Percentiles rank a stretch among this genome's conserved stretches.
Evolutionary conservation across 2,888 invertebrate species (phyloP).

Genomic region (Aspidiotus destructor): DNA sequence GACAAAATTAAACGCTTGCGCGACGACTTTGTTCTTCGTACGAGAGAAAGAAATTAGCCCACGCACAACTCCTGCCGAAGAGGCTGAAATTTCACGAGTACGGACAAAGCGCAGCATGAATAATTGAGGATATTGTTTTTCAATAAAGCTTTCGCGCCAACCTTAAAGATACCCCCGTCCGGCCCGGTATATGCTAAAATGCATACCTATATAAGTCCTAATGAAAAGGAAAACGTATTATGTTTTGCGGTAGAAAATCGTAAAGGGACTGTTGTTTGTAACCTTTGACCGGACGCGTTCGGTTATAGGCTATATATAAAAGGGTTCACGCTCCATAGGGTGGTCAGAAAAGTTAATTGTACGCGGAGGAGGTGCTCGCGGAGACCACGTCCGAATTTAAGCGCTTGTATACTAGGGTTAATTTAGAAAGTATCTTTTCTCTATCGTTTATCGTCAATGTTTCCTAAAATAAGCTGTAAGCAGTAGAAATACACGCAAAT

Average conservation of each 20-base stretch:
- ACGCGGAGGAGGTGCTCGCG: constrained; percentile 8
- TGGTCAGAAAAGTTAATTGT: constrained; percentile 29
- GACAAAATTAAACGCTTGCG: constrained; percentile 6
- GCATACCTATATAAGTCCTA: constrained; percentile 27
- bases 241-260: constrained; percentile 30
- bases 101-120: constrained; percentile 19
- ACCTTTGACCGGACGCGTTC: constrained; percentile 31
- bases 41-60: not conserved
- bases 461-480: constrained; percentile 13
- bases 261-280: constrained; percentile 25
- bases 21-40: not conserved
- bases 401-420: constrained; percentile 22
- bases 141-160: constrained; percentile 31
- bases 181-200: constrained; percentile 7
- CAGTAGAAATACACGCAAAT: no score
- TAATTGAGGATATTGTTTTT: constrained; percentile 32
- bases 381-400: constrained; percentile 26
- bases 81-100: not conserved
- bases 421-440: constrained; percentile 22
- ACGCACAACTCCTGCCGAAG: not conserved
- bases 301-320: constrained; percentile 19
- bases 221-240: constrained; percentile 31
- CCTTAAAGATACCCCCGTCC: constrained; percentile 8
- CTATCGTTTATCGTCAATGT: constrained; percentile 13
- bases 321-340: constrained; percentile 32